phyloP scores from a whole-genome alignment of 2,888 invertebrate species.

The Meghimatium bilineatum region DNA sequence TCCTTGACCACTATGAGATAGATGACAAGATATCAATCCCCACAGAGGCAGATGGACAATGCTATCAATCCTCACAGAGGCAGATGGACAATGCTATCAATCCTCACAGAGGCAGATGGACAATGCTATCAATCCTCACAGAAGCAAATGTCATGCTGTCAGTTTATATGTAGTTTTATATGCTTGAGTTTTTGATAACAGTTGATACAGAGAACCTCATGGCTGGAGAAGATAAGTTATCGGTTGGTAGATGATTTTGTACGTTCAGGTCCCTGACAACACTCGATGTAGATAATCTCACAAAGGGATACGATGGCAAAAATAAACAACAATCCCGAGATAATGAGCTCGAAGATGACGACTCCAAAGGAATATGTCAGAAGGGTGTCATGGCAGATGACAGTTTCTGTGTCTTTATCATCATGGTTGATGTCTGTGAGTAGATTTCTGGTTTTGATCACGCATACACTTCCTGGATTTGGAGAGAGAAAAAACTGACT shows the following conservation, averaged over 20 bases:
- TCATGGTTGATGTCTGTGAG: not conserved
- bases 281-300: slow-evolving; percentile 33
- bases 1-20: no score
- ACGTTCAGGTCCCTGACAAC: slow-evolving; percentile 3
- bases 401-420: not conserved
- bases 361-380: slow-evolving; percentile 40
- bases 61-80: no score
- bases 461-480: slow-evolving; percentile 36
- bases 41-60: no score
- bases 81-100: no score
- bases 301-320: slow-evolving; percentile 10
- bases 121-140: no score
- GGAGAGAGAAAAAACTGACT: not conserved
- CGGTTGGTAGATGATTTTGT: not conserved
- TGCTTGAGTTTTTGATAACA: no score
- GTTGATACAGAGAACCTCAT: not conserved
- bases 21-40: no score
- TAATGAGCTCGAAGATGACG: slow-evolving; percentile 45
- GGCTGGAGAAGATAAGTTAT: not conserved
- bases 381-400: slow-evolving; percentile 12
- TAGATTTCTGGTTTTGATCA: slow-evolving; percentile 36
- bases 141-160: no score
- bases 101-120: no score
- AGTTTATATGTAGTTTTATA: no score
- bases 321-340: slow-evolving; percentile 27